Evolutionary conservation across 92 coral and sea anemone species (phyloP).

Genomic region (Palythoa grandiflora): DNA sequence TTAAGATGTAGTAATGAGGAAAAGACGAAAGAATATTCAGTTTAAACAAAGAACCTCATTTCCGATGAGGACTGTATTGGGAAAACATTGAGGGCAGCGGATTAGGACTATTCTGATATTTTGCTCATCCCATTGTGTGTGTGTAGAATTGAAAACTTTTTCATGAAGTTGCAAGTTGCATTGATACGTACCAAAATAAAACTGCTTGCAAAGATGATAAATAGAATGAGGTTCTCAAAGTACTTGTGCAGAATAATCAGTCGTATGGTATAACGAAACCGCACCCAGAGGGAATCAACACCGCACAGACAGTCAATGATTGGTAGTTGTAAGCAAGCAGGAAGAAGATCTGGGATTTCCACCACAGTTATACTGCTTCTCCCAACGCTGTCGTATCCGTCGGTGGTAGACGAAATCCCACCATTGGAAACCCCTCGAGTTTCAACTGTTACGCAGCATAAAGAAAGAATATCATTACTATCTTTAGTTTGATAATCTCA

Average conservation of each 20-base stretch:
- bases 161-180: not conserved
- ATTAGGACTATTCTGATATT: too few relatives aligned
- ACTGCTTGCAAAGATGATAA: conserved; percentile 86
- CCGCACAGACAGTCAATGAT: conserved; percentile 39
- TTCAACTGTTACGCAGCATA: conserved; percentile 1
- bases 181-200: conserved; percentile 78
- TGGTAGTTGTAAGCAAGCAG: conserved; percentile 35
- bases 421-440: conserved; percentile 17
- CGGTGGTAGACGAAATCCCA: not conserved
- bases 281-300: conserved; percentile 68
- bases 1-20: too few relatives aligned
- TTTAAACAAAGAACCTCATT: too few relatives aligned
- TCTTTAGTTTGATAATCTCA: too few relatives aligned
- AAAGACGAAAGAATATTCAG: too few relatives aligned
- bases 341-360: conserved; percentile 31
- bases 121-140: too few relatives aligned
- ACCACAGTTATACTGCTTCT: not conserved
- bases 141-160: too few relatives aligned
- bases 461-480: too few relatives aligned
- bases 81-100: too few relatives aligned
- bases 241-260: conserved; percentile 81
- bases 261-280: conserved; percentile 76
- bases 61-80: too few relatives aligned
- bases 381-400: not conserved
- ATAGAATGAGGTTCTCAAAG: conserved; percentile 92